Evolutionary conservation across 2,888 invertebrate species (phyloP).

Genomic region (Monopis laevigella): DNA sequence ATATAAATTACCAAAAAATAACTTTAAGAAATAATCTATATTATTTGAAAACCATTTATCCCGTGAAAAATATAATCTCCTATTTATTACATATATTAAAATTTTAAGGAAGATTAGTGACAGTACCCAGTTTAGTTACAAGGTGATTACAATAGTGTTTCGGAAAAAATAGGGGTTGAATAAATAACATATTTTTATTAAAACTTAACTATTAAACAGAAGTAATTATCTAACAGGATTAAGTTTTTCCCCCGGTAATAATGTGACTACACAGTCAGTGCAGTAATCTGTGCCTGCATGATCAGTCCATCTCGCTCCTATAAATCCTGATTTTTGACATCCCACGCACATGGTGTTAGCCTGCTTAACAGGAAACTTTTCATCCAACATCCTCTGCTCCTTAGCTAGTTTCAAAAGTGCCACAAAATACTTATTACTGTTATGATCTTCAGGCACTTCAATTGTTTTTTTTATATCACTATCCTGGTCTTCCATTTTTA

Average conservation of each 20-base stretch:
- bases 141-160: too few relatives aligned
- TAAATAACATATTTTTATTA: too few relatives aligned
- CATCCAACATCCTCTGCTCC: slow-evolving; percentile 50
- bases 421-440: slow-evolving; percentile 32
- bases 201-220: too few relatives aligned
- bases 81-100: too few relatives aligned
- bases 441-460: not conserved
- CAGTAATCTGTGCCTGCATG: slow-evolving; percentile 58
- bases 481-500: slow-evolving; percentile 74
- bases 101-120: too few relatives aligned
- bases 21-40: too few relatives aligned
- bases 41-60: too few relatives aligned
- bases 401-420: slow-evolving; percentile 47
- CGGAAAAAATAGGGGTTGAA: too few relatives aligned
- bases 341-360: slow-evolving; percentile 53
- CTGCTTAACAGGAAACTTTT: slow-evolving; percentile 47
- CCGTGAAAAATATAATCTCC: too few relatives aligned
- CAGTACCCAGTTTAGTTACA: too few relatives aligned
- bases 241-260: slow-evolving; percentile 44
- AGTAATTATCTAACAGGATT: slow-evolving; percentile 40
- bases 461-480: not conserved
- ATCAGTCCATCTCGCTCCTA: slow-evolving; percentile 58
- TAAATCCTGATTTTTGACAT: slow-evolving; percentile 47
- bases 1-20: too few relatives aligned
- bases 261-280: slow-evolving; percentile 52